Evolutionary conservation across 2,888 invertebrate genomes (phyloP), one percentile per base, ranked within the genome.

Genomic region (Hypselothyrea guttata): DNA sequence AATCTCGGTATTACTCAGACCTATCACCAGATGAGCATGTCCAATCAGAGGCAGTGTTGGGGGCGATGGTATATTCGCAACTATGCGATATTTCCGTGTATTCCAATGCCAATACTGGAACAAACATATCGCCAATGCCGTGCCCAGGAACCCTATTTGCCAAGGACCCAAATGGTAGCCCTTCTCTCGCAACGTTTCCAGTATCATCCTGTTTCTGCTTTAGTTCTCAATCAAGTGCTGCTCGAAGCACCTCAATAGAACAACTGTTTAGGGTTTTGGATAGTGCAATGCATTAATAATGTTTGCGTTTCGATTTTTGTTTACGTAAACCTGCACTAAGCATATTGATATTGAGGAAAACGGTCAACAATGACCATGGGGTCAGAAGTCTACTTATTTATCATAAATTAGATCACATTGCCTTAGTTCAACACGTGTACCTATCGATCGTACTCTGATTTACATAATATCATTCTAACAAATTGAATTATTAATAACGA

Each of bases 41-140:
- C 95, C 96, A 48, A 96, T 76, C 1, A 96, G 33, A 0, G 95
- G 95, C 12, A 92, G 64, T 0, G 92, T 90, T 1, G 89, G 73
- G 0, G 95, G 95, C 48, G 94, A 94, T 0, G 95, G 95, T 15
- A 95, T 88, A 76, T 92, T 93, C 41, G 93, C 92, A 0, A 93
- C 94, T 55, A 95, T 84, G 74, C 92, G 92, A 57, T 91, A 88
- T 75, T 94, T 77, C 18, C 90, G 89, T 0, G 91, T 90, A 54
- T 91, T 91, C 53, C 90, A 90, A 61, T 91, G 91, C 91, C 91
- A 91, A 33, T 83, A 79, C 56, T 88, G 88, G 44, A 85, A 88
- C 8, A 88, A 58, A 0, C 60, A 71, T 30, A 85, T 57, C 7
- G 71, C 76, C 4, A 81, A 8, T 4, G 83, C 4, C 0, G 74